Conservation (phyloP, 53 echinoderm and acorn worm species). For the Arbacia lixula region DNA sequence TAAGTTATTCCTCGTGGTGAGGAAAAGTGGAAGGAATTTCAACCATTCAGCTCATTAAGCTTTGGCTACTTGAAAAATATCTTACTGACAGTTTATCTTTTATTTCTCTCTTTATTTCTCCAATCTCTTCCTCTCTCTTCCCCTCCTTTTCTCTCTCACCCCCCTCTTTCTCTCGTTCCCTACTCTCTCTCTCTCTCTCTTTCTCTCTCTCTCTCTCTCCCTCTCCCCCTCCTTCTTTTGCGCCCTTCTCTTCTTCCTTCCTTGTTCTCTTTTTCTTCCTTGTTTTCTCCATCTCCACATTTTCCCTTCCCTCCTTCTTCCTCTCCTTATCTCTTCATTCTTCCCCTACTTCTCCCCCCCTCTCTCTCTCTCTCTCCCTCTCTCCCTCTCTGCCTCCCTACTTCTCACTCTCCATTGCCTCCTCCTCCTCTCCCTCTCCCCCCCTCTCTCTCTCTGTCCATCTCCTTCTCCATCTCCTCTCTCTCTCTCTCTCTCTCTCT, state of each 20-base stretch:
- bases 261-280: neutral
- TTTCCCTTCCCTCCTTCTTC: neutral
- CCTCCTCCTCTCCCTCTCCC: neutral
- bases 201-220: too few species aligned
- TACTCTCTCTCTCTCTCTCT: neutral
- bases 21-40: too few species aligned
- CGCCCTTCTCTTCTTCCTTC: neutral
- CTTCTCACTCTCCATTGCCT: neutral
- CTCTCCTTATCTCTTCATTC: neutral
- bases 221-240: neutral
- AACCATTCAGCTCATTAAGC: too few species aligned
- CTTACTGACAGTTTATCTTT: neutral
- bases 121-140: conserved; percentile 1
- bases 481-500: neutral
- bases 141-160: conserved; percentile 22
- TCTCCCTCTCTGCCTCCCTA: neutral
- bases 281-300: neutral
- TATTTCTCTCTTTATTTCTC: neutral
- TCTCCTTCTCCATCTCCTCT: neutral
- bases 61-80: too few species aligned
- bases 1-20: too few species aligned
- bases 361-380: neutral
- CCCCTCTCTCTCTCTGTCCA: neutral
- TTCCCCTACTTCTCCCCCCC: neutral
- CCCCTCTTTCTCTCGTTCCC: neutral